A percentile compares a stretch with the other conserved stretches of the same genome.
These are phyloP conservation scores for Magallana angulata DNA, from an alignment of 1,140 invertebrate genomes.

Conservation along the genomic window DNA sequence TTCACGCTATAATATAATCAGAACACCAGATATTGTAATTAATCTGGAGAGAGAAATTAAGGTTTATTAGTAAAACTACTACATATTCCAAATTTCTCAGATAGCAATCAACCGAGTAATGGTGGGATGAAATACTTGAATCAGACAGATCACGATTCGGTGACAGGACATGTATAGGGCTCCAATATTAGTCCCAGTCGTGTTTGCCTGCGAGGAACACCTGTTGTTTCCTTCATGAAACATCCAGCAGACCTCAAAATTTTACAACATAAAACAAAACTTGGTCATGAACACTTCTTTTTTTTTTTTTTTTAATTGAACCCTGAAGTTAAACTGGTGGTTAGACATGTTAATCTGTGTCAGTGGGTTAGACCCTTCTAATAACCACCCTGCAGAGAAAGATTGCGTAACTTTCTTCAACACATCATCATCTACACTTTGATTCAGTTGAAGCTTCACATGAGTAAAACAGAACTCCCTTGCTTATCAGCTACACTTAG, in stretches of 20 bases:
- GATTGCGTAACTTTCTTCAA: neutral
- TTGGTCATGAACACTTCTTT: neutral
- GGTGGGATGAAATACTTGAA: neutral
- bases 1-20: too few species aligned
- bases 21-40: too few species aligned
- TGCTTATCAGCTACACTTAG: neutral
- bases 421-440: neutral
- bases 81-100: too few species aligned
- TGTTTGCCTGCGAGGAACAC: conserved; percentile 6
- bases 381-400: neutral
- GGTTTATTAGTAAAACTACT: too few species aligned
- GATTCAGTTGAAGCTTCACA: neutral
- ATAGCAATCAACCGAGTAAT: too few species aligned
- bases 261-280: conserved; percentile 7
- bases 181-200: neutral
- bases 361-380: neutral
- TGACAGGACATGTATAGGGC: neutral
- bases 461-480: neutral
- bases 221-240: conserved; percentile 3
- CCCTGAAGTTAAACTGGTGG: neutral
- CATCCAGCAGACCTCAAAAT: neutral
- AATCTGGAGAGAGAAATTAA: too few species aligned
- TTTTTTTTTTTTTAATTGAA: conserved; percentile 2
- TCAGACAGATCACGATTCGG: neutral
- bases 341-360: neutral